phyloP scores from a whole-genome alignment of 2,113 vertebrate species.

The Aspiorhynchus laticeps region DNA sequence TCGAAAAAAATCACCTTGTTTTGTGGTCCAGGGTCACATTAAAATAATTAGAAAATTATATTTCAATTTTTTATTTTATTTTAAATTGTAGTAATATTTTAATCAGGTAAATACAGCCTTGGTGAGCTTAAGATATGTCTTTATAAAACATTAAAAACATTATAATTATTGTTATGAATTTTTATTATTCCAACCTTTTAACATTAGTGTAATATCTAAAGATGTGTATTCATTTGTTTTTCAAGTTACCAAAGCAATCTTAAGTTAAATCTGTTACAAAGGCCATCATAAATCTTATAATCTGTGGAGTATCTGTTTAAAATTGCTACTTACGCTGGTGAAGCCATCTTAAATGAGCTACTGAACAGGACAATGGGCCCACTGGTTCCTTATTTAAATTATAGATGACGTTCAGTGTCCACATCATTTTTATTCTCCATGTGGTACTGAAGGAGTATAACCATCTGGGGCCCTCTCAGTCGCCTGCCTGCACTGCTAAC shows the following conservation, averaged over 20 bases:
- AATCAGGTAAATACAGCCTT: no score
- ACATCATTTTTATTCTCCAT: conserved; percentile 6
- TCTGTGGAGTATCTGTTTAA: not conserved
- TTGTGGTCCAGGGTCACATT: not conserved
- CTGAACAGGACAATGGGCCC: not conserved
- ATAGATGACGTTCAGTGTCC: conserved; percentile 6
- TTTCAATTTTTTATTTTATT: no score
- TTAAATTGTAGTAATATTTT: no score
- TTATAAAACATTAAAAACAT: no score
- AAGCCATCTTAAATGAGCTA: not conserved
- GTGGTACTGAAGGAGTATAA: not conserved
- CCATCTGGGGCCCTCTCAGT: conserved; percentile 15
- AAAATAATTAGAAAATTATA: not conserved
- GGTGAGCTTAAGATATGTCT: no score
- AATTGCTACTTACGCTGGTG: not conserved
- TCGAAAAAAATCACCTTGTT: no score
- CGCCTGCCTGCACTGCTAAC: not conserved
- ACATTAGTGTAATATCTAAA: not conserved
- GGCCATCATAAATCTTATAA: not conserved
- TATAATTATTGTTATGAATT: no score
- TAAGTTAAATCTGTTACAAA: not conserved
- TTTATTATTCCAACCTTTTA: no score
- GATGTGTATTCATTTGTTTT: not conserved
- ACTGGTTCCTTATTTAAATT: not conserved
- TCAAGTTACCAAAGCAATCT: not conserved